Evolutionary conservation across 1,140 invertebrate species (phyloP).

Genomic region (Eriocheir sinensis): DNA sequence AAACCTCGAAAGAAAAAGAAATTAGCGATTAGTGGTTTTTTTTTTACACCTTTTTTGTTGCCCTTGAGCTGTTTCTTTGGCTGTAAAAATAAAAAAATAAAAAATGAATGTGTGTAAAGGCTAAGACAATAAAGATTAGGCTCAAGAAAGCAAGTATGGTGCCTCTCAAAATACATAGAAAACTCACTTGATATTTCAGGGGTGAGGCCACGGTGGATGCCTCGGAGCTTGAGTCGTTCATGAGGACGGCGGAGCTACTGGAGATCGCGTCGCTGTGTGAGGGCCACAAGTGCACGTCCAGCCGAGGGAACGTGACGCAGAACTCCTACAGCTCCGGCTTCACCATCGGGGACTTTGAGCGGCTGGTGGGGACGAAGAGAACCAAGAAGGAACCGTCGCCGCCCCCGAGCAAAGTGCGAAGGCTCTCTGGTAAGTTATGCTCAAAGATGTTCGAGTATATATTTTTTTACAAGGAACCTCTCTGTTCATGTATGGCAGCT

Average conservation of each 20-base stretch:
- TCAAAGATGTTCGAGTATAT: too few relatives aligned
- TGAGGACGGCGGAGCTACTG: constrained; percentile 77
- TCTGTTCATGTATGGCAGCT: too few relatives aligned
- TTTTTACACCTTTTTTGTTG: too few relatives aligned
- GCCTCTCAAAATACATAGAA: not conserved
- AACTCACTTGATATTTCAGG: constrained; percentile 45
- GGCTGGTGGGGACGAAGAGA: constrained; percentile 63
- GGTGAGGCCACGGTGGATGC: constrained; percentile 79
- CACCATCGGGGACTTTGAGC: constrained; percentile 69
- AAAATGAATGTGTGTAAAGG: too few relatives aligned
- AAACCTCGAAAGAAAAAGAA: too few relatives aligned
- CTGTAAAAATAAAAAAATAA: too few relatives aligned
- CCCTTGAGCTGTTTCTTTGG: too few relatives aligned
- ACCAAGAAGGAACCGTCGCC: constrained; percentile 51
- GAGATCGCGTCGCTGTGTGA: constrained; percentile 78
- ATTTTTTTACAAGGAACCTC: too few relatives aligned
- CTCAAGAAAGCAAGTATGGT: too few relatives aligned
- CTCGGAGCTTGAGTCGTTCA: constrained; percentile 76
- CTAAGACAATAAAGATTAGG: too few relatives aligned
- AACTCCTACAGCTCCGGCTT: constrained; percentile 54
- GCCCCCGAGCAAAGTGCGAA: constrained; percentile 47
- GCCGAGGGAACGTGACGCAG: constrained; percentile 38
- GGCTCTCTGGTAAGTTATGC: constrained; percentile 54
- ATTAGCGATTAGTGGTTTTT: too few relatives aligned
- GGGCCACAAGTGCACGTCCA: constrained; percentile 64